Evolutionary conservation across 2,888 invertebrate species (phyloP).

Genomic region (Leptarthrus brevirostris): DNA sequence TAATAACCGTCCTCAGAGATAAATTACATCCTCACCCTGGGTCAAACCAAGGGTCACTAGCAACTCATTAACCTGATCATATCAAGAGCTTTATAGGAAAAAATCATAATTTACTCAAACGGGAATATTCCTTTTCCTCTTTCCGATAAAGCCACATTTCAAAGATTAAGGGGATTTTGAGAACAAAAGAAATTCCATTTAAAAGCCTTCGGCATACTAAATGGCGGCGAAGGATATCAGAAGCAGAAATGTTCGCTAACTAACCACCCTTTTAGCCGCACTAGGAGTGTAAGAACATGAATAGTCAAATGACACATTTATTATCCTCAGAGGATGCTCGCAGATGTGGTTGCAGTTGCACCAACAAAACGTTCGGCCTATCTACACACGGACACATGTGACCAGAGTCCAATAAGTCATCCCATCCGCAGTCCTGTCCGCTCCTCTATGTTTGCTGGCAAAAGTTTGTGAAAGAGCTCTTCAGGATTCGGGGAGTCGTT

Average conservation of each 20-base stretch:
- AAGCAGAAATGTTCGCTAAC: slow-evolving; percentile 8
- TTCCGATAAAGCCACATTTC: slow-evolving; percentile 1
- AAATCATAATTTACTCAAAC: background rate
- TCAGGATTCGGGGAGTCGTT: background rate
- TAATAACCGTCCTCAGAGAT: slow-evolving; percentile 17
- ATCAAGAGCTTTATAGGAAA: background rate
- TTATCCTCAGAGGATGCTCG: slow-evolving; percentile 49
- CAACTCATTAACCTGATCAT: slow-evolving; percentile 41
- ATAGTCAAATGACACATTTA: slow-evolving; percentile 53
- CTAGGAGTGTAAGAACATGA: slow-evolving; percentile 43
- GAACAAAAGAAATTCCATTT: slow-evolving; percentile 24
- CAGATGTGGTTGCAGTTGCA: slow-evolving; percentile 50
- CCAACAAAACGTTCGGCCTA: slow-evolving; percentile 18
- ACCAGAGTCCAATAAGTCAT: slow-evolving; percentile 40
- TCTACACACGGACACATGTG: slow-evolving; percentile 32
- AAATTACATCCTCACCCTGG: background rate
- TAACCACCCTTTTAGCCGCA: background rate
- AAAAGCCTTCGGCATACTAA: slow-evolving; percentile 5
- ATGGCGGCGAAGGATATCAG: background rate
- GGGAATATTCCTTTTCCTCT: slow-evolving; percentile 6
- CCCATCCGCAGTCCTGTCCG: slow-evolving; percentile 32
- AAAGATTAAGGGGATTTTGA: slow-evolving; percentile 29
- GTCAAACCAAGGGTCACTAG: slow-evolving; percentile 21
- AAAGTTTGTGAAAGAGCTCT: slow-evolving; percentile 36
- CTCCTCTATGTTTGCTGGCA: slow-evolving; percentile 5